Conservation (phyloP, 1,140 invertebrate genomes). For the Sesamia nonagrioides region DNA sequence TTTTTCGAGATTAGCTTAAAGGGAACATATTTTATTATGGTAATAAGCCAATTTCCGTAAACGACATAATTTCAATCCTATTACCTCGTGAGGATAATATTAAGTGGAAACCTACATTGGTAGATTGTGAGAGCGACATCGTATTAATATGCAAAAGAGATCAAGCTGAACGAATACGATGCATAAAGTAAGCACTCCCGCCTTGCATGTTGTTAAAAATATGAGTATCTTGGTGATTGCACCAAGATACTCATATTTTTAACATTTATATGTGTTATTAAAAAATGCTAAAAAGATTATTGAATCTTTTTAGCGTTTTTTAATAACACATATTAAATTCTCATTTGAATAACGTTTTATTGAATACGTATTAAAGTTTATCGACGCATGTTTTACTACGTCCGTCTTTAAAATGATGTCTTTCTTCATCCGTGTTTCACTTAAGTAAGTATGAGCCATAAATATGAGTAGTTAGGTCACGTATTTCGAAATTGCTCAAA, state of each 20-base stretch:
- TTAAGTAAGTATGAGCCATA: not conserved
- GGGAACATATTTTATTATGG: not conserved
- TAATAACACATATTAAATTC: not conserved
- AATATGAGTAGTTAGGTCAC: not conserved
- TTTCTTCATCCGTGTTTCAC: not conserved
- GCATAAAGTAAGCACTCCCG: slow-evolving; percentile 57
- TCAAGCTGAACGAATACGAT: slow-evolving; percentile 66
- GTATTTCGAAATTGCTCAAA: not conserved
- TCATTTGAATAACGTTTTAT: slow-evolving; percentile 16
- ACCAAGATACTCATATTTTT: too few relatives aligned
- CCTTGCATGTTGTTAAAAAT: slow-evolving; percentile 57
- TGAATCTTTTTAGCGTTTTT: slow-evolving; percentile 52
- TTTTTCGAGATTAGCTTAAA: too few relatives aligned
- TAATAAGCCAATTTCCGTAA: slow-evolving; percentile 22
- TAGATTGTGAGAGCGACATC: slow-evolving; percentile 38
- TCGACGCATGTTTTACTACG: not conserved
- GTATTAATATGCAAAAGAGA: slow-evolving; percentile 75
- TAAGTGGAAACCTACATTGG: not conserved
- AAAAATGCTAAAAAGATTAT: too few relatives aligned
- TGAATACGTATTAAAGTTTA: not conserved
- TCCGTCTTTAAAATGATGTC: not conserved
- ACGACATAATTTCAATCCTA: slow-evolving; percentile 29
- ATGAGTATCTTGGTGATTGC: slow-evolving; percentile 56
- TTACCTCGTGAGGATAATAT: not conserved
- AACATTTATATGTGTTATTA: too few relatives aligned